phyloP scores from a whole-genome alignment of 2,113 vertebrate species.

The Sinocyclocheilus anophthalmus region DNA sequence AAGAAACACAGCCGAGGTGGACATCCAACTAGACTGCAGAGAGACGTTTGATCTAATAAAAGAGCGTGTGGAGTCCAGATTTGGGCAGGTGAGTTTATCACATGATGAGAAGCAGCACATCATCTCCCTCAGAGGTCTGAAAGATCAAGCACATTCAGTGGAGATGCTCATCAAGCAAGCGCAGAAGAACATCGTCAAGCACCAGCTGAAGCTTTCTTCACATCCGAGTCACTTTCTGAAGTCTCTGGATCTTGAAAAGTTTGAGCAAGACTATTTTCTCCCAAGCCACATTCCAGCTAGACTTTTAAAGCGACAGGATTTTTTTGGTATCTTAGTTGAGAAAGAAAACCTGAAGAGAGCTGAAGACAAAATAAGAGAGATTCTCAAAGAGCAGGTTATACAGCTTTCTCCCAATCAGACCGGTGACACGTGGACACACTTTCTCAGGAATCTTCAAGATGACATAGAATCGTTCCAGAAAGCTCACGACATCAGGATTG shows the following conservation, averaged over 20 bases:
- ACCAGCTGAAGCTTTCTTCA: slow-evolving; percentile 49
- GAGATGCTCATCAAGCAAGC: slow-evolving; percentile 48
- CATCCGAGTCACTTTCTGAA: slow-evolving; percentile 53
- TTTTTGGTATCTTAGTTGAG: slow-evolving; percentile 57
- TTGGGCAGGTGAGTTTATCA: slow-evolving; percentile 47
- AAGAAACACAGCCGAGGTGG: slow-evolving; percentile 55
- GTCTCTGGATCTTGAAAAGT: slow-evolving; percentile 55
- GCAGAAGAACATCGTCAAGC: slow-evolving; percentile 41
- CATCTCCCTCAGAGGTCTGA: slow-evolving; percentile 58
- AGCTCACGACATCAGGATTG: slow-evolving; percentile 45
- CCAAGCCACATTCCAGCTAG: slow-evolving; percentile 52
- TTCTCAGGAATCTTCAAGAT: slow-evolving; percentile 44
- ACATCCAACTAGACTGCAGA: slow-evolving; percentile 48
- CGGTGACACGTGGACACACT: slow-evolving; percentile 51
- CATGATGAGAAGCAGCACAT: slow-evolving; percentile 50
- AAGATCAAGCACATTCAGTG: slow-evolving; percentile 49
- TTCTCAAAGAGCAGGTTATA: slow-evolving; percentile 59
- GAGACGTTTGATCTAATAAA: slow-evolving; percentile 58
- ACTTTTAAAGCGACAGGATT: slow-evolving; percentile 31
- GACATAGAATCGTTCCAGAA: slow-evolving; percentile 49
- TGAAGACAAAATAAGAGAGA: slow-evolving; percentile 51
- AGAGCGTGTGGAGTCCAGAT: slow-evolving; percentile 37
- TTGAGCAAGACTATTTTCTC: slow-evolving; percentile 51
- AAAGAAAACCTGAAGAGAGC: slow-evolving; percentile 50
- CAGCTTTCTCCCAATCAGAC: slow-evolving; percentile 47